Conservation (phyloP, 1,140 invertebrate species). For the Asobara japonica region DNA sequence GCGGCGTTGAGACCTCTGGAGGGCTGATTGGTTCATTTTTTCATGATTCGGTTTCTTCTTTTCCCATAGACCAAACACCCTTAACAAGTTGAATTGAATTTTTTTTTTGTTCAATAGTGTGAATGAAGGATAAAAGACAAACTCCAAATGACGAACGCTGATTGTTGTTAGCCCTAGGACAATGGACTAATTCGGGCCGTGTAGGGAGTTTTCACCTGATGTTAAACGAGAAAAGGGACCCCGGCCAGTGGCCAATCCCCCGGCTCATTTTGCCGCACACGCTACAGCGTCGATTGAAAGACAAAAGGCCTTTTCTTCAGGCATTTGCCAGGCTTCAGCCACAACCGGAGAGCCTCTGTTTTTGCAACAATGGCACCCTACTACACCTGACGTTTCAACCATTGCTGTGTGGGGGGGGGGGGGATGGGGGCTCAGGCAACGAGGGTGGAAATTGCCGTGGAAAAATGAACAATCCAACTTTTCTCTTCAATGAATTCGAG, state of each 20-base stretch:
- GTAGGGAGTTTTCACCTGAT: constrained; percentile 37
- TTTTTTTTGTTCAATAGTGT: too few relatives aligned
- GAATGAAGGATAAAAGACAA: constrained; percentile 15
- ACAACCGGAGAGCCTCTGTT: not conserved
- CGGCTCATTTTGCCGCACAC: constrained; percentile 27
- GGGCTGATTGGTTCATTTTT: too few relatives aligned
- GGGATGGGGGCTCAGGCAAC: not conserved
- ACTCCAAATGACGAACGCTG: constrained; percentile 17
- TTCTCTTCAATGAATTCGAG: not conserved
- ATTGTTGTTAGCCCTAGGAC: constrained; percentile 32
- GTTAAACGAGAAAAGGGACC: constrained; percentile 8
- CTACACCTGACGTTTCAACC: constrained; percentile 23
- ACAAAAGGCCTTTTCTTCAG: constrained; percentile 43
- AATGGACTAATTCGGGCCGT: constrained; percentile 34
- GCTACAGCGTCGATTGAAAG: constrained; percentile 48
- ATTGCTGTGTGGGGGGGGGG: constrained; percentile 1
- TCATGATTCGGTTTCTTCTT: too few relatives aligned
- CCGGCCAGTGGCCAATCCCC: constrained; percentile 20
- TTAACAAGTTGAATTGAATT: too few relatives aligned
- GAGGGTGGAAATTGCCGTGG: not conserved
- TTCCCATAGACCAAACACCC: too few relatives aligned
- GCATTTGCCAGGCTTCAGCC: not conserved
- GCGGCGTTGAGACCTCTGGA: too few relatives aligned
- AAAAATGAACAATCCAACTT: not conserved
- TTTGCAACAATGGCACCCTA: constrained; percentile 26